phyloP scores from a whole-genome alignment of 2,797 vertebrate species.

The Poeciliopsis gracilis region DNA sequence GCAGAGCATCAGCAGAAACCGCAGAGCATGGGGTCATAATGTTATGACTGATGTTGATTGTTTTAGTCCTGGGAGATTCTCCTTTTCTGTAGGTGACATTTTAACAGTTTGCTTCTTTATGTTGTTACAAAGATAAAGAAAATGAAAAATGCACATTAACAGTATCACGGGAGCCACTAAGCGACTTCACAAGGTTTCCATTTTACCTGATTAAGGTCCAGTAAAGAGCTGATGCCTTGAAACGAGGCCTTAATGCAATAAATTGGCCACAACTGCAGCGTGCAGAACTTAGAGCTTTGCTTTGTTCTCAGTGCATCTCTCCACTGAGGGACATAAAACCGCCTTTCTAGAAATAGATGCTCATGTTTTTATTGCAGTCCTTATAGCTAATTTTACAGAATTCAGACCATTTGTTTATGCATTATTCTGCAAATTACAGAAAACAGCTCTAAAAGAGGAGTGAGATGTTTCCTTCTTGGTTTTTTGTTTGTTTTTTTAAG shows the following conservation, averaged over 20 bases:
- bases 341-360: not conserved
- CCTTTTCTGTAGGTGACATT: not conserved
- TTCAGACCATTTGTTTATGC: not conserved
- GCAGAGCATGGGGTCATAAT: not conserved
- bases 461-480: not conserved
- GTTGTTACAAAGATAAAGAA: not conserved
- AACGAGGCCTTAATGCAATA: not conserved
- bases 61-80: not conserved
- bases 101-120: not conserved
- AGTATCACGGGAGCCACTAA: not conserved
- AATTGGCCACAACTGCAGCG: not conserved
- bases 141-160: not conserved
- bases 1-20: too few relatives aligned
- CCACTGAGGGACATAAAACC: not conserved
- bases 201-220: not conserved
- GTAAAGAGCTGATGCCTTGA: not conserved
- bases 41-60: not conserved
- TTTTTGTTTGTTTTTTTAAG: not conserved
- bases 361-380: not conserved
- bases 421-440: not conserved
- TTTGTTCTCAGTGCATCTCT: not conserved
- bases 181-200: not conserved
- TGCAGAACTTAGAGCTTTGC: not conserved
- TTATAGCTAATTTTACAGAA: not conserved
- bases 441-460: not conserved